These are phyloP conservation scores for Stegastes partitus DNA, from an alignment of 2,113 vertebrate genomes.

Conservation along the genomic window DNA sequence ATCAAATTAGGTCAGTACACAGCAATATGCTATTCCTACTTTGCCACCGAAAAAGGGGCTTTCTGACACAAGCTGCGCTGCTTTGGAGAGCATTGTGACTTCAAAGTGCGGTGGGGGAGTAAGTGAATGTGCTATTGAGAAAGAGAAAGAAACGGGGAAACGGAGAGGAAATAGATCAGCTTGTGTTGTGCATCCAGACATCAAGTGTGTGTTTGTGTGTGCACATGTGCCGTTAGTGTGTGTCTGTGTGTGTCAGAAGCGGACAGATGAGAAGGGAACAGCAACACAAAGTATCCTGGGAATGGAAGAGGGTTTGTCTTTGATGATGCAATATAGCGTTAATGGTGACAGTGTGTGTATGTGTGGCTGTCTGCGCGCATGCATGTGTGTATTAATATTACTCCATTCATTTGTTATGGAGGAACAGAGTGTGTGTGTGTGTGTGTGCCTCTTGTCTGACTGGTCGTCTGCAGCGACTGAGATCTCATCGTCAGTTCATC, in stretches of 20 bases:
- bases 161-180: slow-evolving; percentile 27
- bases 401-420: neutral
- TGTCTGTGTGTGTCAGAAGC: slow-evolving; percentile 14
- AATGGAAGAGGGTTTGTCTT: slow-evolving; percentile 54
- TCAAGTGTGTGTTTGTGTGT: slow-evolving; percentile 9
- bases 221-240: neutral
- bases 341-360: slow-evolving; percentile 26
- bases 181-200: slow-evolving; percentile 36
- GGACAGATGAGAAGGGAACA: slow-evolving; percentile 50
- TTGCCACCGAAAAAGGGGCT: slow-evolving; percentile 44
- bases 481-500: slow-evolving; percentile 23
- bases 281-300: slow-evolving; percentile 56
- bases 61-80: slow-evolving; percentile 49
- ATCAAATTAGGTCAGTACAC: slow-evolving; percentile 71
- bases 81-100: slow-evolving; percentile 45
- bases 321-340: slow-evolving; percentile 71
- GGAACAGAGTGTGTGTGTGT: neutral
- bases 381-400: slow-evolving; percentile 2
- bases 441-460: neutral
- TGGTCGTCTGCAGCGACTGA: neutral
- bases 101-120: slow-evolving; percentile 66
- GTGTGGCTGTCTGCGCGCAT: slow-evolving; percentile 7
- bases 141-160: slow-evolving; percentile 20
- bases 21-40: slow-evolving; percentile 51
- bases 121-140: slow-evolving; percentile 27